Evolutionary conservation across 2,113 vertebrate species (phyloP), one percentile per base, ranked within the genome.

Genomic region (Cyanoderma ruficeps): DNA sequence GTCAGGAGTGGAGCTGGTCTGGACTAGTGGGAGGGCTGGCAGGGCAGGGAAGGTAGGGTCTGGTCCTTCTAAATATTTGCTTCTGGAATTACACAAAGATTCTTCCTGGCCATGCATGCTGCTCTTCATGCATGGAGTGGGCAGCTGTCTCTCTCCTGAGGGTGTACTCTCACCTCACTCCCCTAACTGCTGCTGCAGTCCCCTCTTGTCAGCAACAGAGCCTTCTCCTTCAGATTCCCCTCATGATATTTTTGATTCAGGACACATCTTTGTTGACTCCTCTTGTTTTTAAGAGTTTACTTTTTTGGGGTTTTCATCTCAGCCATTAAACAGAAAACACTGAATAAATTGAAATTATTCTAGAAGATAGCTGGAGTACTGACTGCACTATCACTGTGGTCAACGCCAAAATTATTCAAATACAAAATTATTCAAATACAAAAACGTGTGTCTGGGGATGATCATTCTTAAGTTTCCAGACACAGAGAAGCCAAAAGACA

Each of bases 1-100:
- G 5, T 49, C 2, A 0, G 17, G 22, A 11, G 25, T 16, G 3
- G 10, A 39, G 15, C 47, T 2, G 0, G 3, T 18, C 11, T 14
- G 39, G 35, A 3, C 33, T 75, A 39, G 13, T 3, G 13, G 44
- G 41, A 76, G 41, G 8, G 0, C 15, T 3, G 4, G 44, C 60
- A 47, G 37, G 17, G 17, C 3, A 5, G 47, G 60, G 24, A 53
- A 72, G 72, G 56, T 50, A 37, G 25, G 31, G 30, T 82, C 59
- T 72, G 41, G 13, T 44, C 24, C 53, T 20, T 81, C 15, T 71
- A 87, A 79, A 82, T 82, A 94, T 85, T 95, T 94, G 49, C 37
- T 65, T 71, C 65, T 85, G 78, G 75, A 82, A 83, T 93, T 83
- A 56, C 33, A 31, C 49, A 65, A 7, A 52, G 59, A 15, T 49